phyloP scores from a whole-genome alignment of 2,888 invertebrate species.

The Chaitophorus viminalis region DNA sequence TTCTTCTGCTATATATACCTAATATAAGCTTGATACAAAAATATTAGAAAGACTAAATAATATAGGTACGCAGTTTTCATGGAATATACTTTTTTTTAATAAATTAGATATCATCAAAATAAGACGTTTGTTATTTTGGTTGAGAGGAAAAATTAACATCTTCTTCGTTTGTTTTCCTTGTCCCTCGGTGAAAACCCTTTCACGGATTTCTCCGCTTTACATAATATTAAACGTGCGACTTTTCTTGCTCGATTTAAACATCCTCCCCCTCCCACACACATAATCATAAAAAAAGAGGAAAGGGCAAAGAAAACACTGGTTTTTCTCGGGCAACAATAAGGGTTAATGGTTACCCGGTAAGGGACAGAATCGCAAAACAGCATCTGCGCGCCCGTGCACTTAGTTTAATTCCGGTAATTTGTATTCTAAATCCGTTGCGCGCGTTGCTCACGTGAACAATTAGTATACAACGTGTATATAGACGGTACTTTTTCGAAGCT shows the following conservation, averaged over 20 bases:
- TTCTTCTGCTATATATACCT: background rate
- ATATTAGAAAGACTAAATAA: background rate
- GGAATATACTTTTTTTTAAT: background rate
- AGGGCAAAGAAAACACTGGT: conserved; percentile 28
- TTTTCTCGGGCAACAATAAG: conserved; percentile 48
- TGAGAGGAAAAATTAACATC: background rate
- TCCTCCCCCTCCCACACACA: background rate
- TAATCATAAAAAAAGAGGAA: background rate
- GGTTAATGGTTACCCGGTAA: conserved; percentile 49
- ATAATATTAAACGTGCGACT: conserved; percentile 37
- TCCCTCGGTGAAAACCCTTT: background rate
- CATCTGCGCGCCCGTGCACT: conserved; percentile 58
- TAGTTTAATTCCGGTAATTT: conserved; percentile 60
- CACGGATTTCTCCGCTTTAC: conserved; percentile 17
- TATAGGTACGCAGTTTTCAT: background rate
- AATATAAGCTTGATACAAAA: too few relatives aligned
- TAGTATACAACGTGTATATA: conserved; percentile 30
- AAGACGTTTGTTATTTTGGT: background rate
- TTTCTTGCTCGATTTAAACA: conserved; percentile 27
- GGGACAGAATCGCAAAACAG: conserved; percentile 49
- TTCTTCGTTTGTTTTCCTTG: background rate
- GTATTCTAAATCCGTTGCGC: conserved; percentile 56
- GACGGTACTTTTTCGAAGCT: background rate
- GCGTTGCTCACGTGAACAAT: conserved; percentile 59
- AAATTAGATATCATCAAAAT: background rate